Conservation (phyloP, 2,113 vertebrate species). For the Menura novaehollandiae region DNA sequence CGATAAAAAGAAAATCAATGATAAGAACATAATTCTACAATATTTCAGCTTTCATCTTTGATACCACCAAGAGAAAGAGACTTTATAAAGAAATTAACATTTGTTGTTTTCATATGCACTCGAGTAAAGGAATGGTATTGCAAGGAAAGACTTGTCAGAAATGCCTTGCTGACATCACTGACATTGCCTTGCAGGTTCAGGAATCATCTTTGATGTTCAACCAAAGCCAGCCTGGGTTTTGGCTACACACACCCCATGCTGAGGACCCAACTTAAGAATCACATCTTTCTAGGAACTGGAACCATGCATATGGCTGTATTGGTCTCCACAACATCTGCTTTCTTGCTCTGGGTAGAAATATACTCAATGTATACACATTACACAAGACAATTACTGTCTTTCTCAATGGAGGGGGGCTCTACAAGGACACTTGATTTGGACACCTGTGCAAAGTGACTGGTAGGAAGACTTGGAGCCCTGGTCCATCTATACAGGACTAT, state of each 20-base stretch:
- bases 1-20: conserved; percentile 37
- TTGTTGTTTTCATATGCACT: conserved; percentile 1
- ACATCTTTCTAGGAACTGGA: neutral
- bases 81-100: conserved; percentile 42
- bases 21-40: conserved; percentile 13
- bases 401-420: neutral
- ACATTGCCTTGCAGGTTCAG: neutral
- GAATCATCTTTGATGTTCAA: conserved; percentile 13
- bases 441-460: neutral
- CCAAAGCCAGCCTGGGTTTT: conserved; percentile 17
- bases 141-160: conserved; percentile 5
- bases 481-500: neutral
- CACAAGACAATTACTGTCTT: neutral
- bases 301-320: neutral
- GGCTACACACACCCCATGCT: neutral
- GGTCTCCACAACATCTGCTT: neutral
- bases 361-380: too few relatives aligned
- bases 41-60: conserved; percentile 50
- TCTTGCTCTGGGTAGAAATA: neutral
- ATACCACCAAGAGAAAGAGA: neutral
- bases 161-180: conserved; percentile 3
- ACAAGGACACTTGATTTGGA: neutral
- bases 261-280: neutral
- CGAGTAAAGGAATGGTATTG: conserved; percentile 37
- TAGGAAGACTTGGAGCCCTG: neutral